Evolutionary conservation across 2,113 vertebrate genomes (phyloP).

Genomic region (Ceyx margarethae): DNA sequence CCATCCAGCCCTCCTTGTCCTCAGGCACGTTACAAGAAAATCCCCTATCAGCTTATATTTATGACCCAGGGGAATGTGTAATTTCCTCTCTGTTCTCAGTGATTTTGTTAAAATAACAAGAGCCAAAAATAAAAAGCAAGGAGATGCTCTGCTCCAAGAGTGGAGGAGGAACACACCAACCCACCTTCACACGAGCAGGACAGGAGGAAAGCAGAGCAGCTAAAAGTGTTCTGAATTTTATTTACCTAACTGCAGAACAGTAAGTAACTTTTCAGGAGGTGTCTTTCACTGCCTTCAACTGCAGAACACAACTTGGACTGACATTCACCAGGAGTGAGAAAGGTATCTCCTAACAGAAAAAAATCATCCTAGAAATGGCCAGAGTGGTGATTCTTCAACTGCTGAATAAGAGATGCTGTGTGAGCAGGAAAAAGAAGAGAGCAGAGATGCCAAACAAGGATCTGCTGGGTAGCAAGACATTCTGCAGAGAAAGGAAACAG

Average conservation of each 20-base stretch:
- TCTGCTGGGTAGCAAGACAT: accelerated
- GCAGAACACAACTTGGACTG: neutral
- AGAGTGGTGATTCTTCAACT: neutral
- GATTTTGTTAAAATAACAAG: neutral
- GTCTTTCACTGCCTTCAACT: neutral
- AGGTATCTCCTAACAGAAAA: neutral
- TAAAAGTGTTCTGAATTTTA: neutral
- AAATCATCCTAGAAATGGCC: neutral
- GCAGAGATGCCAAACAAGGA: neutral
- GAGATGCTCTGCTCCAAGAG: neutral
- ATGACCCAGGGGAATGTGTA: neutral
- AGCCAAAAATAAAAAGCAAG: neutral
- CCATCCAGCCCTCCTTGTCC: neutral
- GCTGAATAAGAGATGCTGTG: neutral
- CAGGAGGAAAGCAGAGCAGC: neutral
- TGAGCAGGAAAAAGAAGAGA: neutral
- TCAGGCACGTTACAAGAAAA: neutral
- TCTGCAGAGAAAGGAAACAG: neutral
- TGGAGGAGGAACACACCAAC: neutral
- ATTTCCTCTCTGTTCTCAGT: conserved; percentile 21
- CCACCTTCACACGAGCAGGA: neutral
- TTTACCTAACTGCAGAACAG: neutral
- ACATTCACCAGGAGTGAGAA: neutral
- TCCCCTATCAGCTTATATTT: neutral
- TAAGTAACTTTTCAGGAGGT: neutral